phyloP scores from a whole-genome alignment of 2,113 vertebrate species.

The Pygoscelis adeliae region DNA sequence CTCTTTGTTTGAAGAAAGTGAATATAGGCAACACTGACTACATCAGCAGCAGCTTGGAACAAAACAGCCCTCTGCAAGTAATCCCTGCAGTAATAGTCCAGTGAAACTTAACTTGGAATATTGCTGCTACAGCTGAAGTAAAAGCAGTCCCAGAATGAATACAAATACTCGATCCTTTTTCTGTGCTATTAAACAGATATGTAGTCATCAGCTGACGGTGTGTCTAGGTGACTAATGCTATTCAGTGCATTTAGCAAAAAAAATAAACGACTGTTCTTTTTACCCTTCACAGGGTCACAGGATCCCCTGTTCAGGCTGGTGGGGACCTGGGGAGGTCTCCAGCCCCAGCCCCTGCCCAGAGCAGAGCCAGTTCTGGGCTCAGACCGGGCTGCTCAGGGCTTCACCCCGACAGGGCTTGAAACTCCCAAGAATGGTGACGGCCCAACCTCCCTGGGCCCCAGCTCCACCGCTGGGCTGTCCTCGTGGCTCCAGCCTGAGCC shows the following conservation, averaged over 20 bases:
- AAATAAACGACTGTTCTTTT: background rate
- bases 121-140: background rate
- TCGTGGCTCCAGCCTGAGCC: background rate
- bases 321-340: background rate
- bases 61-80: background rate
- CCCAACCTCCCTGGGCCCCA: accelerated
- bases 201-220: background rate
- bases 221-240: background rate
- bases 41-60: background rate
- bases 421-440: background rate
- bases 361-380: background rate
- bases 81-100: background rate
- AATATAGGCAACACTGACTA: background rate
- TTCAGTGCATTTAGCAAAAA: background rate
- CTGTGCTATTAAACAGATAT: background rate
- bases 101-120: background rate
- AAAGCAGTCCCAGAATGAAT: background rate
- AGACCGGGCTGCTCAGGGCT: background rate
- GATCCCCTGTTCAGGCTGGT: background rate
- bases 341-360: background rate
- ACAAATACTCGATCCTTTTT: background rate
- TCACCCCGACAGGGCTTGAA: accelerated
- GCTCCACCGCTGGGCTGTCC: accelerated
- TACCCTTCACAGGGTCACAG: background rate
- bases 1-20: background rate